phyloP scores from a whole-genome alignment of 2,113 vertebrate species.

The Xiphorhynchus elegans region DNA sequence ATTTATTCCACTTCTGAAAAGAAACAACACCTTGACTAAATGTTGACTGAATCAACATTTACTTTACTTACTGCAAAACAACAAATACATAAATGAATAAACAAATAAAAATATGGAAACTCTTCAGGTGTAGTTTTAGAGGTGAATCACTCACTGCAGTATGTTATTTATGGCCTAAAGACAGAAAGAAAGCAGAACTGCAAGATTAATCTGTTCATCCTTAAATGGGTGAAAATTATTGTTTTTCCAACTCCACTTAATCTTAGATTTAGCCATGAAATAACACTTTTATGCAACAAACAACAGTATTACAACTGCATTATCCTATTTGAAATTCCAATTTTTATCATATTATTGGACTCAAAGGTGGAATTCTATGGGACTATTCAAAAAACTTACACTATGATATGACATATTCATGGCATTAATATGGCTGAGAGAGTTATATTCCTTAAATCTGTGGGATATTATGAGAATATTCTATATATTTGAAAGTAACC shows the following conservation, averaged over 20 bases:
- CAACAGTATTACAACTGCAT: background rate
- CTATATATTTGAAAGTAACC: background rate
- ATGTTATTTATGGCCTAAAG: background rate
- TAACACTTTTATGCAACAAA: background rate
- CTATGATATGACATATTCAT: background rate
- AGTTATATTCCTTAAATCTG: background rate
- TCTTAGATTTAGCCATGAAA: background rate
- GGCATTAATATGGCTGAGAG: background rate
- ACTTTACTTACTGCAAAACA: background rate
- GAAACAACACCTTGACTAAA: background rate
- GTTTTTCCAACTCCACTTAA: rapidly evolving
- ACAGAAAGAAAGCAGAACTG: background rate
- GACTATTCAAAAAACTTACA: background rate
- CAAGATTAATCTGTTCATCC: background rate
- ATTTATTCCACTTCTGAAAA: background rate
- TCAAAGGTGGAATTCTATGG: background rate
- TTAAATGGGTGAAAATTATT: background rate
- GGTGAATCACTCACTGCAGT: background rate
- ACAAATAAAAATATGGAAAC: background rate
- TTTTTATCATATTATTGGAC: background rate
- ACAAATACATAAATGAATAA: background rate
- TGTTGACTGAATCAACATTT: background rate
- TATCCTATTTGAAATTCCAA: background rate
- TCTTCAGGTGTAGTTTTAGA: background rate
- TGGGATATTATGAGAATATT: background rate